Percentiles rank a stretch among this genome's conserved stretches.
These are phyloP conservation scores for Hapalemur alaotrensis DNA, from an alignment of 2,797 vertebrate genomes.

Conservation along the genomic window DNA sequence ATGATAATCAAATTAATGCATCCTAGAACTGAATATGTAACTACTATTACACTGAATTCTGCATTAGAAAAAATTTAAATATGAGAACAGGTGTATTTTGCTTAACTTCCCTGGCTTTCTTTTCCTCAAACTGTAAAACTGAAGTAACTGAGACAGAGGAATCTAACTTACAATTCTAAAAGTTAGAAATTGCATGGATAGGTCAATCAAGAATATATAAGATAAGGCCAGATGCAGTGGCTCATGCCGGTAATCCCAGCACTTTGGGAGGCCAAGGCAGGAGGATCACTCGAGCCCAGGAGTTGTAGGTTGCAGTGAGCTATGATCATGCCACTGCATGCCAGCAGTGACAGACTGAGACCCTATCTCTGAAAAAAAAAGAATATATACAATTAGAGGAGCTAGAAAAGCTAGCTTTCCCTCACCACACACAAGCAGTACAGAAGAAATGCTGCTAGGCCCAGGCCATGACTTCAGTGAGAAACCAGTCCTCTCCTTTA, in stretches of 20 bases:
- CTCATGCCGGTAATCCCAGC: not conserved
- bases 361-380: not conserved
- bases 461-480: not conserved
- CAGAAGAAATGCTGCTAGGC: not conserved
- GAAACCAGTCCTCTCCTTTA: conserved; percentile 23
- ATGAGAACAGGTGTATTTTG: conserved; percentile 13
- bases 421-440: not conserved
- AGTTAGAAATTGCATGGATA: not conserved
- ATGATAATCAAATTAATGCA: conserved; percentile 33
- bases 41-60: conserved; percentile 20
- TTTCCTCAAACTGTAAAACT: conserved; percentile 37
- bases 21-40: not conserved
- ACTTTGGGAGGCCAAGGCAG: not conserved
- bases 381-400: not conserved
- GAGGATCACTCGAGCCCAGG: not conserved
- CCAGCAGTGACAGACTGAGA: not conserved
- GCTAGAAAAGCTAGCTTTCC: not conserved
- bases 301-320: not conserved
- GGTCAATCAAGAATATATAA: conserved; percentile 22
- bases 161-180: conserved; percentile 32
- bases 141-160: not conserved
- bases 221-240: not conserved
- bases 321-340: not conserved
- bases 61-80: conserved; percentile 42
- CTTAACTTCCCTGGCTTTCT: conserved; percentile 8